Base-by-base conservation (phyloP, 1,140 invertebrate species). In the Ladona fulva region DNA sequence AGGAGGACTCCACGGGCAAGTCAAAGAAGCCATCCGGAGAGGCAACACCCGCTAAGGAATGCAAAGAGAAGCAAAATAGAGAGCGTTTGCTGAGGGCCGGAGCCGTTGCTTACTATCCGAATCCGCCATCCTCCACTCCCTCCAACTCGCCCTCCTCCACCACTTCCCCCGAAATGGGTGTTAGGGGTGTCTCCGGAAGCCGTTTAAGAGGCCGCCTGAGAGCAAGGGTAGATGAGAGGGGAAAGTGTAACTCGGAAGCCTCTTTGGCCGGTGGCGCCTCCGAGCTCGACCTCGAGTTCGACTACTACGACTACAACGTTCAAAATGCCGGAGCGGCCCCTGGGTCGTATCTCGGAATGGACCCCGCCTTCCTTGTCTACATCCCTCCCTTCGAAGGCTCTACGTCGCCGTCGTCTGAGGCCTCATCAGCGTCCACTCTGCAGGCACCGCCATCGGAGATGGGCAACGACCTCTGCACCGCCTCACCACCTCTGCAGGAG, bases 301-400 rank as follows among this genome's bases (percentile, higher is more conserved):
- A 95, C 82, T 95, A 95, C 82, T 95, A 95, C 81, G 94, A 95
- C 83, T 95, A 95, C 81, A 93, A 95, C 84, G 90, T 92, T 74
- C 92, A 90, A 79, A 89, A 89, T 84, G 89, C 92, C 77, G 91
- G 91, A 74, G 91, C 92, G 5, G 92, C 90, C n/a, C 93, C 93
- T 1, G 94, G 94, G 24, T 92, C 91, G 0, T 93, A 93, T 81
- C 85, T 94, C 77, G 93, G 93, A 5, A 94, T 95, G 92, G 94
- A 95, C 85, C 93, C 94, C 0, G 92, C 93, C 0, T 94, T 93
- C 83, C 85, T 95, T 75, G 91, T 95, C 0, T 95, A 93, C 93
- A 94, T 95, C 76, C 94, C 94, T 25, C 93, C 93, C 0, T 86
- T 93, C 8, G 90, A 82, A 42, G 85, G 82, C 7, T 37, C 74